phyloP scores from a whole-genome alignment of 92 coral and sea anemone genomes.

The Zoanthus sansibaricus region DNA sequence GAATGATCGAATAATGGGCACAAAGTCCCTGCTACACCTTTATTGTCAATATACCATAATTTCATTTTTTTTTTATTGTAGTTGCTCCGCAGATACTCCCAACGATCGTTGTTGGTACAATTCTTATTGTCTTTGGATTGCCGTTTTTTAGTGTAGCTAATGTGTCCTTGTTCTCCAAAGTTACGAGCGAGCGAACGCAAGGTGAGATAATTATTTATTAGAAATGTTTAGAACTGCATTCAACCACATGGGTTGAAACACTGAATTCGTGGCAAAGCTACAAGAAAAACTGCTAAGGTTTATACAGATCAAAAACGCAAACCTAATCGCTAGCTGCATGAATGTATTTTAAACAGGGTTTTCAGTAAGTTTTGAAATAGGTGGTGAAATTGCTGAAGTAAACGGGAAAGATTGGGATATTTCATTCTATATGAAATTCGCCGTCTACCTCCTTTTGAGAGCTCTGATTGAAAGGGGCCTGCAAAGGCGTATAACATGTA shows the following conservation, averaged over 20 bases:
- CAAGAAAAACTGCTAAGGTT: background rate
- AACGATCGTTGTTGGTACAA: slow-evolving; percentile 84
- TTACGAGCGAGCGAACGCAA: slow-evolving; percentile 90
- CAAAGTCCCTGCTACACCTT: too few relatives aligned
- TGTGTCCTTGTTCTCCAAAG: slow-evolving; percentile 87
- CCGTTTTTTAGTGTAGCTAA: slow-evolving; percentile 93
- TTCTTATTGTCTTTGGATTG: slow-evolving; percentile 91
- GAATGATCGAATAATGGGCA: too few relatives aligned
- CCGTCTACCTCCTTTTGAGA: too few relatives aligned
- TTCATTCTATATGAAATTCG: too few relatives aligned
- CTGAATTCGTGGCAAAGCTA: background rate
- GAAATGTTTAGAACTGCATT: background rate
- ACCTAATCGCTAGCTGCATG: background rate
- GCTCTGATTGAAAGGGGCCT: too few relatives aligned
- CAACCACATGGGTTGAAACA: background rate
- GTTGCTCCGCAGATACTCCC: slow-evolving; percentile 84
- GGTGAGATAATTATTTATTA: slow-evolving; percentile 51
- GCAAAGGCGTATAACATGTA: too few relatives aligned
- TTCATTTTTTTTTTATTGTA: slow-evolving; percentile 29
- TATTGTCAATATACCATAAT: too few relatives aligned
- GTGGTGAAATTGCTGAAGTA: too few relatives aligned
- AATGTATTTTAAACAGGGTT: too few relatives aligned
- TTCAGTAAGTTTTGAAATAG: too few relatives aligned
- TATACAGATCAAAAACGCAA: background rate
- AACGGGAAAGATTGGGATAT: too few relatives aligned